A percentile compares a stretch with the other conserved stretches of the same genome.
Evolutionary conservation across 2,888 invertebrate genomes (phyloP).

Genomic region (Dolomedes plantarius): DNA sequence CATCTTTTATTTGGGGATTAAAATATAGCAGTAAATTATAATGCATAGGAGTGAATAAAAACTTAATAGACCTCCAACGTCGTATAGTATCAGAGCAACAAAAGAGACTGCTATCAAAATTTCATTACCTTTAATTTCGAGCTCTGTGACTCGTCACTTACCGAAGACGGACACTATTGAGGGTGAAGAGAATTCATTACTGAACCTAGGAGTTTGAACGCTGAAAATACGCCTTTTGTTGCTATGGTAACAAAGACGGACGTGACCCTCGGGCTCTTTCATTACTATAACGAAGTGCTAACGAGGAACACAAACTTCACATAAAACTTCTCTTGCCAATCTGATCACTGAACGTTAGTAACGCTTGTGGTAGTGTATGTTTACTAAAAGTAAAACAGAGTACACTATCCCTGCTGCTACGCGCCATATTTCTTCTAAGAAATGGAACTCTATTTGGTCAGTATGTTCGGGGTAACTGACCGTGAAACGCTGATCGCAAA

Average conservation of each 20-base stretch:
- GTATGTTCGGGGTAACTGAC: not conserved
- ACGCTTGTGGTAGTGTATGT: constrained; percentile 33
- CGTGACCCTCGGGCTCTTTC: constrained; percentile 64
- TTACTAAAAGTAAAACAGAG: constrained; percentile 26
- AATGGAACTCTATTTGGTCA: not conserved
- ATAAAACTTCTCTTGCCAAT: constrained; percentile 62
- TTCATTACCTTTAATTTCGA: constrained; percentile 58
- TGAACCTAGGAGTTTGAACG: constrained; percentile 17
- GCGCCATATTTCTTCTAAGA: too few relatives aligned
- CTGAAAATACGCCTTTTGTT: constrained; percentile 46
- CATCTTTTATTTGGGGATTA: too few relatives aligned
- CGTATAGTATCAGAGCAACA: too few relatives aligned
- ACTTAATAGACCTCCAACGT: too few relatives aligned
- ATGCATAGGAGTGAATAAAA: too few relatives aligned
- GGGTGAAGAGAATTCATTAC: not conserved
- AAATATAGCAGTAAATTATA: too few relatives aligned
- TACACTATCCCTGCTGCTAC: too few relatives aligned
- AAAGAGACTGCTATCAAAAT: too few relatives aligned
- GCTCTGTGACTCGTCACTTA: constrained; percentile 23
- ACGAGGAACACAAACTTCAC: constrained; percentile 65
- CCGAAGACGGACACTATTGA: not conserved
- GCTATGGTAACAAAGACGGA: constrained; percentile 55
- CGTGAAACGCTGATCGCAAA: too few relatives aligned
- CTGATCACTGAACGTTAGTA: constrained; percentile 30
- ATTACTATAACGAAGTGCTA: constrained; percentile 69